A percentile compares a stretch with the other conserved stretches of the same genome.
phyloP scores from a whole-genome alignment of 2,797 vertebrate species.

The Spondyliosoma cantharus region DNA sequence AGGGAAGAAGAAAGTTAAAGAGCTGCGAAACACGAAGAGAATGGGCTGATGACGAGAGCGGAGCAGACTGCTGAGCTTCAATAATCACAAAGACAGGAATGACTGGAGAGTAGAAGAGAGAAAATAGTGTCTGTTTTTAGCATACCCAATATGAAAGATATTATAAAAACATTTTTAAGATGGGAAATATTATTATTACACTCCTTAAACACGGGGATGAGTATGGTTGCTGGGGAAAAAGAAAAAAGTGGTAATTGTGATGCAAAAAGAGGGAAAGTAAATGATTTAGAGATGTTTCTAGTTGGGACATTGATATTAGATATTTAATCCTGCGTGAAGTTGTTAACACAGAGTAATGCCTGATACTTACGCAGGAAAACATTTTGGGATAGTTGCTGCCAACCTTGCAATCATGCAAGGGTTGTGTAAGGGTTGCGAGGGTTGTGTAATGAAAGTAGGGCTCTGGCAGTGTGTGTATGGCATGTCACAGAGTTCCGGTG shows the following conservation, averaged over 20 bases:
- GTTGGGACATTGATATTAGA: slow-evolving; percentile 71
- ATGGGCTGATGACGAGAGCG: slow-evolving; percentile 24
- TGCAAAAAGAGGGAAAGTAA: slow-evolving; percentile 37
- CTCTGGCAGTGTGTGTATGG: slow-evolving; percentile 56
- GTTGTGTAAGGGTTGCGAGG: slow-evolving; percentile 65
- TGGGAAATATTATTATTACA: background rate
- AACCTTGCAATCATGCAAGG: slow-evolving; percentile 70
- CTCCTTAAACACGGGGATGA: slow-evolving; percentile 5
- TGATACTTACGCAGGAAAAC: slow-evolving; percentile 78
- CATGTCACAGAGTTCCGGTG: slow-evolving; percentile 10
- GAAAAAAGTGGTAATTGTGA: slow-evolving; percentile 13
- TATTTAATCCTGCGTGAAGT: slow-evolving; percentile 79
- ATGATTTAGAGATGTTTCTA: slow-evolving; percentile 47
- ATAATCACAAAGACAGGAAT: slow-evolving; percentile 17
- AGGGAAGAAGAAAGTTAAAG: slow-evolving; percentile 40
- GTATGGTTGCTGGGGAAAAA: slow-evolving; percentile 4
- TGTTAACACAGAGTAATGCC: slow-evolving; percentile 79
- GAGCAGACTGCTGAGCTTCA: slow-evolving; percentile 29
- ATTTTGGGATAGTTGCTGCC: slow-evolving; percentile 67
- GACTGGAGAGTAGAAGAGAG: background rate
- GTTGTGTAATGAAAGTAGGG: slow-evolving; percentile 72
- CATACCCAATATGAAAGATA: slow-evolving; percentile 12
- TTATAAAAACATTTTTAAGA: slow-evolving; percentile 21
- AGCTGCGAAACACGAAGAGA: slow-evolving; percentile 31
- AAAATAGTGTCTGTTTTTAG: slow-evolving; percentile 4